Percentiles rank a stretch among this genome's conserved stretches.
Evolutionary conservation across 2,113 vertebrate genomes (phyloP).

Genomic region (Rattus norvegicus): DNA sequence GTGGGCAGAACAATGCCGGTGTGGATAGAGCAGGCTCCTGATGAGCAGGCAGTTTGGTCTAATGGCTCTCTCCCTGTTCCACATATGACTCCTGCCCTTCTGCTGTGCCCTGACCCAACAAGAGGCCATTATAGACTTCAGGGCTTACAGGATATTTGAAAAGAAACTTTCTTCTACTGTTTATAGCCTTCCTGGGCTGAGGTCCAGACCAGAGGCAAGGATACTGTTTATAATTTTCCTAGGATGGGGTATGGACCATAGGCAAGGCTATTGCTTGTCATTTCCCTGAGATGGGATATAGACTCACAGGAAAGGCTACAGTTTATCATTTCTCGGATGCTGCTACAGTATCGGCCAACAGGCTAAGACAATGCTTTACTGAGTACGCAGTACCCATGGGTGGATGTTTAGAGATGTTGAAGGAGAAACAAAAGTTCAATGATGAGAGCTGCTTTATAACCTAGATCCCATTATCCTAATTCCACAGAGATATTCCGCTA

Average conservation of each 20-base stretch:
- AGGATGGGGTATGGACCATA: background rate
- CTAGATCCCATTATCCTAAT: background rate
- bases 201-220: background rate
- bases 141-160: background rate
- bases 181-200: background rate
- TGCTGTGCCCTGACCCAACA: background rate
- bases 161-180: background rate
- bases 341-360: background rate
- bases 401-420: background rate
- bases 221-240: background rate
- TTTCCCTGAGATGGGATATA: background rate
- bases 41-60: background rate
- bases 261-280: background rate
- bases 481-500: constrained; percentile 61
- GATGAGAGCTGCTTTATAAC: background rate
- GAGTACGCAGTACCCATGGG: background rate
- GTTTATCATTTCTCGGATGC: background rate
- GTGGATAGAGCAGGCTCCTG: background rate
- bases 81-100: background rate
- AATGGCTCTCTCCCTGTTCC: background rate
- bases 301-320: background rate
- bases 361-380: background rate
- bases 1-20: background rate
- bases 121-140: background rate
- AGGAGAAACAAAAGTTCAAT: background rate